Evolutionary conservation across 2,888 invertebrate genomes (phyloP).

Genomic region (Escarpia spicata): DNA sequence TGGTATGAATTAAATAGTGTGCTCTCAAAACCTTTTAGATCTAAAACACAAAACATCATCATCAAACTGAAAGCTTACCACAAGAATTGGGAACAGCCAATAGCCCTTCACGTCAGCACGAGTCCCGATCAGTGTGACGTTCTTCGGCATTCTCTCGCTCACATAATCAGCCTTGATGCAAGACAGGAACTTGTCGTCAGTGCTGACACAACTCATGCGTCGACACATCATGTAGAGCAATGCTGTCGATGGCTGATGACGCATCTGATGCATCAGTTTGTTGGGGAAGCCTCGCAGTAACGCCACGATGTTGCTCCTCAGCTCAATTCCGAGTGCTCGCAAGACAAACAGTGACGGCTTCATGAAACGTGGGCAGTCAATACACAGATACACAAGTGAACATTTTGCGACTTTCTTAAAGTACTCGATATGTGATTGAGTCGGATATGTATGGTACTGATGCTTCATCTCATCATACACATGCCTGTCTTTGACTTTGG

Average conservation of each 20-base stretch:
- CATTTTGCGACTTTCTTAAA: slow-evolving; percentile 59
- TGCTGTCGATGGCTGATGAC: slow-evolving; percentile 58
- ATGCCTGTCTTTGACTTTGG: slow-evolving; percentile 54
- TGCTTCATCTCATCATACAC: slow-evolving; percentile 53
- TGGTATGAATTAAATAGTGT: too few relatives aligned
- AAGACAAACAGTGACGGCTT: slow-evolving; percentile 48
- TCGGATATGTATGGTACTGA: slow-evolving; percentile 48
- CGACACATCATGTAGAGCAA: slow-evolving; percentile 56
- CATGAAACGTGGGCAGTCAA: slow-evolving; percentile 54
- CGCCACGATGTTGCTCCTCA: slow-evolving; percentile 54
- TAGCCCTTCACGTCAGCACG: slow-evolving; percentile 58
- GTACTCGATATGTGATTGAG: slow-evolving; percentile 55
- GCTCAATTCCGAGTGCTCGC: slow-evolving; percentile 49
- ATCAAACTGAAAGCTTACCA: slow-evolving; percentile 51
- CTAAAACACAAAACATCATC: background rate
- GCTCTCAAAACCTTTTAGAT: too few relatives aligned
- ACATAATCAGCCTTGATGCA: slow-evolving; percentile 61
- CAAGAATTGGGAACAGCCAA: slow-evolving; percentile 65
- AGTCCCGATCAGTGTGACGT: slow-evolving; percentile 55
- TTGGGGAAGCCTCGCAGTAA: slow-evolving; percentile 62
- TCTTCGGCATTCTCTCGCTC: slow-evolving; percentile 51
- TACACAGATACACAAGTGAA: slow-evolving; percentile 49
- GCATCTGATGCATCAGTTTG: slow-evolving; percentile 52
- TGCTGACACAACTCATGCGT: slow-evolving; percentile 49
- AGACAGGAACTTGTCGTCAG: slow-evolving; percentile 46